These are phyloP conservation scores for Anoncus sp. DNA, from an alignment of 2,888 invertebrate genomes.

Conservation along the genomic window DNA sequence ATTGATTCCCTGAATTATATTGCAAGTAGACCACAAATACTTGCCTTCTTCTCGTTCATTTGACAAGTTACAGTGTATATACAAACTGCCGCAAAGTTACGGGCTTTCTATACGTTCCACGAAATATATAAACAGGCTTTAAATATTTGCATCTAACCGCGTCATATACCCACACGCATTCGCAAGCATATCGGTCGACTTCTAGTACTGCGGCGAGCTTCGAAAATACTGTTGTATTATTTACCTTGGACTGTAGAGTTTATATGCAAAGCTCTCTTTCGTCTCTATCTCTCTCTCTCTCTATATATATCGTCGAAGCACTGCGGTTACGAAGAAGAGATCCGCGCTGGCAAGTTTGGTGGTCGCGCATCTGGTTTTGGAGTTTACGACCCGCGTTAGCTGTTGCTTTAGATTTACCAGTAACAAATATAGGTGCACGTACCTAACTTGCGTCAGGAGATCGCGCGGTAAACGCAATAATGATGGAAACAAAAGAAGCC, in stretches of 20 bases:
- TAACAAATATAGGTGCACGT: not conserved
- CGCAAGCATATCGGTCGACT: not conserved
- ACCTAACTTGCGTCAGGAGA: not conserved
- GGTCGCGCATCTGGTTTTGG: constrained; percentile 62
- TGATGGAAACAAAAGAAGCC: not conserved
- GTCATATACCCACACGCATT: constrained; percentile 9
- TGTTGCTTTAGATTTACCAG: constrained; percentile 9
- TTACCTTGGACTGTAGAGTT: constrained; percentile 59
- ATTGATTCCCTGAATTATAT: not conserved
- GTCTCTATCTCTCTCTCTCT: constrained; percentile 25
- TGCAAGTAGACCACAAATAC: not conserved
- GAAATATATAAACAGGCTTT: not conserved
- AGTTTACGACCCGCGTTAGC: constrained; percentile 61
- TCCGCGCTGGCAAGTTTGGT: constrained; percentile 44
- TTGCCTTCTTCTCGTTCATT: not conserved
- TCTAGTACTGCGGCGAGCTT: constrained; percentile 10
- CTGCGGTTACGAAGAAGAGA: constrained; percentile 37
- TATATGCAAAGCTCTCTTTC: constrained; percentile 54
- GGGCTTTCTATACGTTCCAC: not conserved
- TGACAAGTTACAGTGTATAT: not conserved
- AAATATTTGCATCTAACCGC: constrained; percentile 20
- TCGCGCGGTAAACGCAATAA: not conserved
- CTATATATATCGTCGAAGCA: constrained; percentile 31
- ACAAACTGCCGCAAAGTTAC: not conserved
- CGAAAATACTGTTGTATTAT: constrained; percentile 57